These are phyloP conservation scores for Chaetodon trifascialis DNA, from an alignment of 2,113 vertebrate genomes.

Conservation along the genomic window DNA sequence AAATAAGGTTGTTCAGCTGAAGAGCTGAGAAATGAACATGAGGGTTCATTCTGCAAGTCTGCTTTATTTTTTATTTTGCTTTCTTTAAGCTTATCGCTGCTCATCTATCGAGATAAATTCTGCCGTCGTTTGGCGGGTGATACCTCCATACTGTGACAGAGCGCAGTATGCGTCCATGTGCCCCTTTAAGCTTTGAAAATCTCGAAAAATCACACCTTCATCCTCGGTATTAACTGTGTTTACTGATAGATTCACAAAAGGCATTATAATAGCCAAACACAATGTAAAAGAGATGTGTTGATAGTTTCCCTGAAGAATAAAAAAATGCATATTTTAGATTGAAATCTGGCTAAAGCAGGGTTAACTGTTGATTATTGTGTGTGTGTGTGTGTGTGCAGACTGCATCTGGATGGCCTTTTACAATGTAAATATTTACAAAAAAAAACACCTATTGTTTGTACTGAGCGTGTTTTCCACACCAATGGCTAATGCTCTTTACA, in stretches of 20 bases:
- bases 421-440: not conserved
- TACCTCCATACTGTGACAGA: not conserved
- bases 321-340: not conserved
- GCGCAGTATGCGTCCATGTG: not conserved
- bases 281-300: not conserved
- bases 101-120: not conserved
- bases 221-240: not conserved
- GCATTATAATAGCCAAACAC: not conserved
- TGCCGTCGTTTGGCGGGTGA: not conserved
- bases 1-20: not conserved
- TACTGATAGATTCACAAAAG: not conserved
- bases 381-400: not conserved
- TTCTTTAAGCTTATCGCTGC: not conserved
- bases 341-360: not conserved
- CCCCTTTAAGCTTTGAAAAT: slow-evolving; percentile 9
- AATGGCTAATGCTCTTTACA: not conserved
- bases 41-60: not conserved
- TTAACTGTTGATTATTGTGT: not conserved
- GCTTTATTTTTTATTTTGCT: not conserved
- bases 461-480: slow-evolving; percentile 24
- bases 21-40: not conserved
- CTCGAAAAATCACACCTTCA: not conserved
- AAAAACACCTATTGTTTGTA: not conserved
- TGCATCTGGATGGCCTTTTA: not conserved
- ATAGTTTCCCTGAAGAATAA: not conserved